Evolutionary conservation across 2,888 invertebrate species (phyloP), one percentile per base, ranked within the genome.

Genomic region (Aspidiotus rigidus): DNA sequence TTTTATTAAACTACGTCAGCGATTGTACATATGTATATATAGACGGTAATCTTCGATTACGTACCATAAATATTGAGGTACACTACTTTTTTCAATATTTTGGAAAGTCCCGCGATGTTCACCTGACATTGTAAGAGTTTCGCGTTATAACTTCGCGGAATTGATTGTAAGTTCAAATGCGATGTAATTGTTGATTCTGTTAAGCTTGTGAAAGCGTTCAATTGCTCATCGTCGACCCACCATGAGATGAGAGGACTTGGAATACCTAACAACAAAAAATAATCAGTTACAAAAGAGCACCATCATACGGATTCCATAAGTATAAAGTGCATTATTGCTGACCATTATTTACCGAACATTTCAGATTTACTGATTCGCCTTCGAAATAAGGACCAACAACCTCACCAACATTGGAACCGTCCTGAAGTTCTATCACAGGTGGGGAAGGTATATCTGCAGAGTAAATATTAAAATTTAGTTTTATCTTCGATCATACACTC

Each of bases 311-410:
- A 28, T 28, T 28, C 28, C 28, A 28, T 1, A 28, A 28, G 28
- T 28, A 28, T 28, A 28, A 28, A 28, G 5, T 28, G 28, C 5
- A 28, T 28, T 28, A 28, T 28, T 15, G 40, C 6, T 84, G 81
- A 93, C 93, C 93, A 80, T 92, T 92, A 74, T 84, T 83, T 71
- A 91, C 92, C 80, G 90, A 88, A 79, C 93, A 93, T 72, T 88
- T 88, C 70, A 93, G 82, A 74, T 88, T 85, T 71, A 93, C 82
- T 76, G 88, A 88, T 76, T 89, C 88, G 66, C 90, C 92, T 80
- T 93, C 92, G 74, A 90, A 83, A 77, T 91, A 93, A 13, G 92
- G 92, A 66, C 93, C 92, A 40, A 90, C 89, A 70, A 84, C 81
- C 66, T 86, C 85, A 71, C 85, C 82, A 7, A 55, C 59, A 28